A percentile compares a stretch with the other conserved stretches of the same genome.
phyloP scores from a whole-genome alignment of 37 sponge, comb jelly and placozoan genomes.

The Bolinopsis microptera region DNA sequence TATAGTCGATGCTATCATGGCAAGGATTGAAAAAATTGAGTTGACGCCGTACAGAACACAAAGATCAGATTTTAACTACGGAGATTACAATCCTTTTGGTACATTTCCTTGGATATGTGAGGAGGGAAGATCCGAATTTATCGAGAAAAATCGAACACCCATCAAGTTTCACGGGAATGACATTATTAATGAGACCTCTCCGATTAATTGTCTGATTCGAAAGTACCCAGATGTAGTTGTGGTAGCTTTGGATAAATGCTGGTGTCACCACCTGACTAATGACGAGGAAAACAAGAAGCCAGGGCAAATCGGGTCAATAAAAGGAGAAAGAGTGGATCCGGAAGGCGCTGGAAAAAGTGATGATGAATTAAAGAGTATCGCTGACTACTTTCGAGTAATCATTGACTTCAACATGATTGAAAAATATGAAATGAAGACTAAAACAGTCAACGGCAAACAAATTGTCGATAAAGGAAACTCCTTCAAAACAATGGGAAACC shows the following conservation, averaged over 20 bases:
- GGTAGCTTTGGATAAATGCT: neutral
- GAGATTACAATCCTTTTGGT: neutral
- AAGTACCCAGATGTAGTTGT: neutral
- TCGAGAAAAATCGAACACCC: neutral
- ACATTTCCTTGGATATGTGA: neutral
- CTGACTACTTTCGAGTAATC: neutral
- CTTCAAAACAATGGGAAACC: neutral
- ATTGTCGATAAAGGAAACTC: neutral
- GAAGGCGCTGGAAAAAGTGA: neutral
- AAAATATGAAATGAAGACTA: neutral
- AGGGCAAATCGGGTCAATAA: neutral
- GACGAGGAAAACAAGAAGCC: neutral
- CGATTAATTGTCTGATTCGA: neutral
- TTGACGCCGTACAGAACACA: neutral
- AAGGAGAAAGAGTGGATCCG: neutral
- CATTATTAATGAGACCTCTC: neutral
- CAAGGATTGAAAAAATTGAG: neutral
- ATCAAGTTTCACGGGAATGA: neutral
- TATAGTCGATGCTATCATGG: neutral
- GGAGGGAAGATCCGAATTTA: neutral
- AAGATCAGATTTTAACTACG: neutral
- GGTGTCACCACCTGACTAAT: neutral
- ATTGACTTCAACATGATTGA: conserved; percentile 6
- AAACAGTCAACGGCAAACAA: neutral
- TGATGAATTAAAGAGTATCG: neutral